Evolutionary conservation across 2,888 invertebrate species (phyloP).

Genomic region (Hirtodrosophila confusa): DNA sequence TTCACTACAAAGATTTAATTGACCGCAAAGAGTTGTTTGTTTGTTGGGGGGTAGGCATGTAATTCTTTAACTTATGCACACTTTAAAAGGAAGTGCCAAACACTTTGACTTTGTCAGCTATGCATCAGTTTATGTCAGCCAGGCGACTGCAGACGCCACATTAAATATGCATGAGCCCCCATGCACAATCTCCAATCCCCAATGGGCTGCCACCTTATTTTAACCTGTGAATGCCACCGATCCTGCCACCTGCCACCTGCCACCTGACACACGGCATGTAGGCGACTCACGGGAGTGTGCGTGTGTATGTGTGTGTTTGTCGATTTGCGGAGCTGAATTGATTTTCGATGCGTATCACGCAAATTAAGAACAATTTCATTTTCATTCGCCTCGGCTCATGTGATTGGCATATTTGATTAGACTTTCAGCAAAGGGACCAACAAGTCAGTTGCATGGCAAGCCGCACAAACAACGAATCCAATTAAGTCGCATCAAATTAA

Average conservation of each 20-base stretch:
- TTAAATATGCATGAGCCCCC: constrained; percentile 52
- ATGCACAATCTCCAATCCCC: neutral
- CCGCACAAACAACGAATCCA: constrained; percentile 31
- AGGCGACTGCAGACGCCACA: constrained; percentile 21
- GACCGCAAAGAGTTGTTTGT: constrained; percentile 8
- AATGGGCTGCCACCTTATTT: constrained; percentile 30
- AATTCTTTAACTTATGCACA: constrained; percentile 23
- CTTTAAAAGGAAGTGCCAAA: constrained; percentile 34
- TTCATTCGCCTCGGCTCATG: constrained; percentile 54
- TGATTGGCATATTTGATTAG: constrained; percentile 68
- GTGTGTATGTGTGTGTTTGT: constrained; percentile 9
- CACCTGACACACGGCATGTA: constrained; percentile 8
- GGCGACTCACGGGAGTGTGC: constrained; percentile 3
- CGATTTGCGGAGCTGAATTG: constrained; percentile 54
- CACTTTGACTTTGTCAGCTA: constrained; percentile 26
- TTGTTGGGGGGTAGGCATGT: neutral
- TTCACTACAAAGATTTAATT: constrained; percentile 7
- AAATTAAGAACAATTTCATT: constrained; percentile 76
- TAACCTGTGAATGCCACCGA: neutral
- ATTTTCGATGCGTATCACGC: constrained; percentile 72
- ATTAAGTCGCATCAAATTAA: constrained; percentile 39
- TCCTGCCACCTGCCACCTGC: constrained; percentile 30
- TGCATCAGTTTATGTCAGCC: constrained; percentile 31
- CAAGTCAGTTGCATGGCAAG: constrained; percentile 26
- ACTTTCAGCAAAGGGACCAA: constrained; percentile 24